Percentiles rank a stretch among this genome's conserved stretches.
Evolutionary conservation across 2,113 vertebrate genomes (phyloP).

Genomic region (Chrysemys picta): DNA sequence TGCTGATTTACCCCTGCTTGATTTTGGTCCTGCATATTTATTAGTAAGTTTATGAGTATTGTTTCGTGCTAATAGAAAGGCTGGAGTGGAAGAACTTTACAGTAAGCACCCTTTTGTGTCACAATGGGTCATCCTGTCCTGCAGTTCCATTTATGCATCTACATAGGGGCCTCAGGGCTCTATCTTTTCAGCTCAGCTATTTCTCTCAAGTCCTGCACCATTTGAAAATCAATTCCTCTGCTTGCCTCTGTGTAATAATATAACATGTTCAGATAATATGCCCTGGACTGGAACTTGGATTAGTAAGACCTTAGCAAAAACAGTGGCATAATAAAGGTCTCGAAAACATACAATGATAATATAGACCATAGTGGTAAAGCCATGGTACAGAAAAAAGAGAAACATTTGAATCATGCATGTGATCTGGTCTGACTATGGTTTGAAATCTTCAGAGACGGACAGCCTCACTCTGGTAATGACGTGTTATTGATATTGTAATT

Average conservation of each 20-base stretch:
- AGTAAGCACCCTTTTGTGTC: constrained; percentile 23
- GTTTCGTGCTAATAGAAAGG: neutral
- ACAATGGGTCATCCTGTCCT: neutral
- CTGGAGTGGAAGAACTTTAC: neutral
- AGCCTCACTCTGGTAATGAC: constrained; percentile 3
- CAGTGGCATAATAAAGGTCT: neutral
- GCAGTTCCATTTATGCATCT: constrained; percentile 30
- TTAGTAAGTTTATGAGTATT: neutral
- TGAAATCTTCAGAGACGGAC: constrained; percentile 12
- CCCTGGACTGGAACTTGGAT: constrained; percentile 13
- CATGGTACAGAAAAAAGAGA: neutral
- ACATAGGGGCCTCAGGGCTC: neutral
- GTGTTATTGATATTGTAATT: constrained; percentile 41
- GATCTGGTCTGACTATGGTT: neutral
- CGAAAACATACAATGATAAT: neutral
- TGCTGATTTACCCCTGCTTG: neutral
- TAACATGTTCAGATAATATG: neutral
- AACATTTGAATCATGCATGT: neutral
- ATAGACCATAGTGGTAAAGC: neutral
- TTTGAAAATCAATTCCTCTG: constrained; percentile 34
- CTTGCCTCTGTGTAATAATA: neutral
- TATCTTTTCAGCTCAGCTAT: constrained; percentile 16
- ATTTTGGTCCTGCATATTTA: neutral
- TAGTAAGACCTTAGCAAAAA: neutral
- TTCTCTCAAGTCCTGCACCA: neutral